These are phyloP conservation scores for Urosaurus nigricauda DNA, from an alignment of 2,797 vertebrate species.

Conservation along the genomic window DNA sequence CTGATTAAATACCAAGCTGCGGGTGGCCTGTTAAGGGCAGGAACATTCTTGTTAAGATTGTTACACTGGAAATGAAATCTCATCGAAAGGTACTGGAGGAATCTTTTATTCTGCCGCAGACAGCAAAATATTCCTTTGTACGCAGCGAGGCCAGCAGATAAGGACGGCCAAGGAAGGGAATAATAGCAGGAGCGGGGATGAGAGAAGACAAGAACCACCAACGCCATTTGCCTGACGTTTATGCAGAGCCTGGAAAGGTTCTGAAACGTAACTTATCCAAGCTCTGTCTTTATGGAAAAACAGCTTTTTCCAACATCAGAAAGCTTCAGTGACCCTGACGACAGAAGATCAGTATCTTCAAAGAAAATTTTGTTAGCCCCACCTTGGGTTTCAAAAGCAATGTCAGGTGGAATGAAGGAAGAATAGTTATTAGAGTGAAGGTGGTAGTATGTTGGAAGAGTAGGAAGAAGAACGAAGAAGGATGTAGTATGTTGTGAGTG, in stretches of 20 bases:
- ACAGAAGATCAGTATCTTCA: too few relatives aligned
- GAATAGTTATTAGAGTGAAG: too few relatives aligned
- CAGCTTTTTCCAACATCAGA: too few relatives aligned
- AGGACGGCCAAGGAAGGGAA: too few relatives aligned
- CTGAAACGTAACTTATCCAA: too few relatives aligned
- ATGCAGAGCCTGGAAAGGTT: too few relatives aligned
- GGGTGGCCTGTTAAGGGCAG: background rate
- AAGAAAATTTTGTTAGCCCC: background rate
- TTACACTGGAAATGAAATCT: constrained; percentile 21
- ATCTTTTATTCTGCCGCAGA: background rate
- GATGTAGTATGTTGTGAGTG: too few relatives aligned
- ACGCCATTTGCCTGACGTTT: background rate
- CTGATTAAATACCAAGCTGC: constrained; percentile 31
- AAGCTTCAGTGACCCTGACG: background rate
- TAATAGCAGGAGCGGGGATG: fast-evolving
- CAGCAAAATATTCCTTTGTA: background rate
- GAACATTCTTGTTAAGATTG: background rate
- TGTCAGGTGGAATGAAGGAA: too few relatives aligned
- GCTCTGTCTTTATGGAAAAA: background rate
- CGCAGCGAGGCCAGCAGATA: background rate
- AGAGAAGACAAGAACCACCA: background rate
- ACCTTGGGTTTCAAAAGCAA: background rate
- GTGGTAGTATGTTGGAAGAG: too few relatives aligned
- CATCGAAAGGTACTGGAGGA: background rate
- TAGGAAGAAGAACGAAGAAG: too few relatives aligned